Evolutionary conservation across 2,888 invertebrate genomes (phyloP).

Genomic region (Macaria liturata): DNA sequence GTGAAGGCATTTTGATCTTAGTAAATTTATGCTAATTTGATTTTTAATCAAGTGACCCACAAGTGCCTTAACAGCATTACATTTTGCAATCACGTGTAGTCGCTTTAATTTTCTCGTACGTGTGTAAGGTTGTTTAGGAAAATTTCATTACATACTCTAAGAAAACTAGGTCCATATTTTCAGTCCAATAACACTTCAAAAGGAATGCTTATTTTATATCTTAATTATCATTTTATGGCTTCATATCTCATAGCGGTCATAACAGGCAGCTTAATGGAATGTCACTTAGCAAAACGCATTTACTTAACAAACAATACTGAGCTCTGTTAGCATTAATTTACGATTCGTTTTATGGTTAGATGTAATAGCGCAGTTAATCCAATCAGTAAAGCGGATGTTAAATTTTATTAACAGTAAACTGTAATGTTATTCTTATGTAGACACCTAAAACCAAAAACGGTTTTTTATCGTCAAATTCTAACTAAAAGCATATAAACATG

Average conservation of each 20-base stretch:
- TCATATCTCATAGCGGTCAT: constrained; percentile 31
- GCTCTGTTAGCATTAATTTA: constrained; percentile 11
- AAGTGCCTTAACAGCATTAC: too few relatives aligned
- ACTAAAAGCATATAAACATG: too few relatives aligned
- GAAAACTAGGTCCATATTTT: background rate
- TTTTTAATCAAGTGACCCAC: too few relatives aligned
- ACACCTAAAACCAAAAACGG: too few relatives aligned
- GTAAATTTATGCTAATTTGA: too few relatives aligned
- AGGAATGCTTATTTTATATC: constrained; percentile 22
- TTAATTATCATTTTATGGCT: constrained; percentile 33
- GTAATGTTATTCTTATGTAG: too few relatives aligned
- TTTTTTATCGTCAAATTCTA: too few relatives aligned
- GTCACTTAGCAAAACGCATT: constrained; percentile 28
- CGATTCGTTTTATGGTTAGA: constrained; percentile 16
- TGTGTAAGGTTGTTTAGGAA: too few relatives aligned
- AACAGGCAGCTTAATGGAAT: constrained; percentile 35
- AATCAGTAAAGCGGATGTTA: constrained; percentile 10
- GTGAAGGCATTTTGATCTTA: too few relatives aligned
- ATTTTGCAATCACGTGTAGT: too few relatives aligned
- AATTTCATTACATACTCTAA: background rate
- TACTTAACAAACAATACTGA: constrained; percentile 21
- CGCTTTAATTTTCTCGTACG: too few relatives aligned
- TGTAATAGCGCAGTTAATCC: constrained; percentile 11
- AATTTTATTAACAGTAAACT: background rate
- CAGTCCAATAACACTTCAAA: background rate